Conservation (phyloP, 2,797 vertebrate genomes). For the Pangasius djambal region DNA sequence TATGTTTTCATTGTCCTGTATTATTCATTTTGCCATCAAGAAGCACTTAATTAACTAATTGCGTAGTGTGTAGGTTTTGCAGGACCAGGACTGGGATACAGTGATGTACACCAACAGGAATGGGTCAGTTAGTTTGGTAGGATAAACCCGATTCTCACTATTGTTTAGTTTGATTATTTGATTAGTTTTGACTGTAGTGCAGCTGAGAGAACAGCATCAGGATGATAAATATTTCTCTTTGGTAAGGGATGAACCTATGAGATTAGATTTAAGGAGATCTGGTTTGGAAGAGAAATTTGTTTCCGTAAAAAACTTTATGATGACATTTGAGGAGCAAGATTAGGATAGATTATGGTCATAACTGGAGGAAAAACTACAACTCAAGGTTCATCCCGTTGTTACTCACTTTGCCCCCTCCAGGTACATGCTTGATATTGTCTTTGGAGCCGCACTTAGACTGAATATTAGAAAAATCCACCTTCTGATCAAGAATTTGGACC, state of each 20-base stretch:
- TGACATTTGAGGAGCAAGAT: neutral
- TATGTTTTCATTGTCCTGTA: neutral
- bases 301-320: neutral
- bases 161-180: neutral
- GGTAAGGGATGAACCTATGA: conserved; percentile 3
- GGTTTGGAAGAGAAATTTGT: neutral
- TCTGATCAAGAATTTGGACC: conserved; percentile 93
- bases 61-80: neutral
- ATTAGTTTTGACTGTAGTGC: conserved; percentile 2
- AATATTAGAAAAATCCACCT: conserved; percentile 87
- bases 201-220: neutral
- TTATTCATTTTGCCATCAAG: neutral
- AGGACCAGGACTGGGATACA: neutral
- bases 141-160: neutral
- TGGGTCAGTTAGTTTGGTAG: conserved; percentile 7
- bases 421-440: conserved; percentile 90
- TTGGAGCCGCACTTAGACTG: conserved; percentile 91
- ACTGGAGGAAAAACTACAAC: neutral
- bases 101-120: neutral
- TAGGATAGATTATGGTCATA: neutral
- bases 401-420: conserved; percentile 84
- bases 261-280: neutral
- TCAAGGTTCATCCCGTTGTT: conserved; percentile 49
- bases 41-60: neutral
- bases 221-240: neutral